Evolutionary conservation across 37 sponge, comb jelly and placozoan species (phyloP).

Genomic region (Ianthella basta): DNA sequence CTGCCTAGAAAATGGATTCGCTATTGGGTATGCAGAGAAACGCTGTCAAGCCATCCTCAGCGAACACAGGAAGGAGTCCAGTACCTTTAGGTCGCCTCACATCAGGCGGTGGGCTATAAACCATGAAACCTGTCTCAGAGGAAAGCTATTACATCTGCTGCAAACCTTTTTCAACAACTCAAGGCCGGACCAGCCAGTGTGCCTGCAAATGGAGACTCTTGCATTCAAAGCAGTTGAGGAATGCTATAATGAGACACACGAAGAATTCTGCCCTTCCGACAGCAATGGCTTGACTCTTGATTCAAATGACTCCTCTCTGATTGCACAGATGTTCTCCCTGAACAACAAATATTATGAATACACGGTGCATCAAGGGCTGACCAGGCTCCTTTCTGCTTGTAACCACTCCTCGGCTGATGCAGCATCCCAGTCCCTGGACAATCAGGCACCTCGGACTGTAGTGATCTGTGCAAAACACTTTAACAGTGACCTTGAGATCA

Average conservation of each 20-base stretch:
- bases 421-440: background rate
- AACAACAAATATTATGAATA: background rate
- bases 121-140: slow-evolving; percentile 60
- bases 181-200: slow-evolving; percentile 30
- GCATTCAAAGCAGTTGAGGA: slow-evolving; percentile 41
- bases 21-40: slow-evolving; percentile 39
- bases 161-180: background rate
- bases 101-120: slow-evolving; percentile 25
- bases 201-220: slow-evolving; percentile 51
- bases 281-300: background rate
- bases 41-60: slow-evolving; percentile 39
- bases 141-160: slow-evolving; percentile 32
- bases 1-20: slow-evolving; percentile 51
- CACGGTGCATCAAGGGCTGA: slow-evolving; percentile 1
- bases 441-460: background rate
- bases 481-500: too few relatives aligned
- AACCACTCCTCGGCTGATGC: too few relatives aligned
- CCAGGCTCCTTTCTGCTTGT: background rate
- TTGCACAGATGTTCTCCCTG: background rate
- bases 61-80: background rate
- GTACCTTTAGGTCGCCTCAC: background rate
- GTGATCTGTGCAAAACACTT: background rate
- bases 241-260: slow-evolving; percentile 44
- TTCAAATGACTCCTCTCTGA: background rate
- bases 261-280: background rate